A percentile compares a stretch with the other conserved stretches of the same genome.
Evolutionary conservation across 2,888 invertebrate species (phyloP).

Genomic region (Drosophila neutralis): DNA sequence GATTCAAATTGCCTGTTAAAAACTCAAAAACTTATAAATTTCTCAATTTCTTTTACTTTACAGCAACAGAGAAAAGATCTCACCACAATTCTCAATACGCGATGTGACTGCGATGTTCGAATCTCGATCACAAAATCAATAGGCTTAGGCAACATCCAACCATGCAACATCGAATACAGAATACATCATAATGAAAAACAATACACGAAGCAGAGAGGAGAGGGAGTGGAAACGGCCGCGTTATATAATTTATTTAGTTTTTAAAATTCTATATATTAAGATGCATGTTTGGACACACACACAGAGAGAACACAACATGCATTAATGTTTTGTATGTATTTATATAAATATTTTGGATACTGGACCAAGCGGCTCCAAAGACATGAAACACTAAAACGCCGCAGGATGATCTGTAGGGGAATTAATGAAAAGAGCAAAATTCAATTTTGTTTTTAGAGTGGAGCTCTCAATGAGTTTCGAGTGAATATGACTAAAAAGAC

Average conservation of each 20-base stretch:
- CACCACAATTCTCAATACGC: conserved; percentile 90
- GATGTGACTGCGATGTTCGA: conserved; percentile 94
- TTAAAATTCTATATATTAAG: conserved; percentile 48
- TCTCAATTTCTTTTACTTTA: conserved; percentile 59
- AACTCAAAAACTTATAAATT: neutral
- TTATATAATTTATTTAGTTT: conserved; percentile 76
- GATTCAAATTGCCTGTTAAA: neutral
- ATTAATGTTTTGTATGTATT: conserved; percentile 17
- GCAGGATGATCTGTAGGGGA: conserved; percentile 23
- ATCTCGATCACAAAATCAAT: conserved; percentile 87
- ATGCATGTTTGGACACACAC: conserved; percentile 25
- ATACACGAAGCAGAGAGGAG: conserved; percentile 5
- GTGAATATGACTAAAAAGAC: conserved; percentile 62
- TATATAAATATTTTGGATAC: conserved; percentile 29
- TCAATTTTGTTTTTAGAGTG: conserved; percentile 64
- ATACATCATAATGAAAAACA: conserved; percentile 19
- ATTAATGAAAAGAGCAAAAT: conserved; percentile 61
- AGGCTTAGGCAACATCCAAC: conserved; percentile 63
- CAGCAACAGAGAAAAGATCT: conserved; percentile 88
- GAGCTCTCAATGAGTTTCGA: conserved; percentile 31
- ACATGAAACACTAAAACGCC: conserved; percentile 50
- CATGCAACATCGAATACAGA: conserved; percentile 52
- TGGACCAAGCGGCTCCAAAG: conserved; percentile 72
- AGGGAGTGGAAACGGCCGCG: conserved; percentile 36
- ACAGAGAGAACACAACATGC: conserved; percentile 1